These are phyloP conservation scores for Gryon sp. DNA, from an alignment of 1,140 invertebrate genomes.

Conservation along the genomic window DNA sequence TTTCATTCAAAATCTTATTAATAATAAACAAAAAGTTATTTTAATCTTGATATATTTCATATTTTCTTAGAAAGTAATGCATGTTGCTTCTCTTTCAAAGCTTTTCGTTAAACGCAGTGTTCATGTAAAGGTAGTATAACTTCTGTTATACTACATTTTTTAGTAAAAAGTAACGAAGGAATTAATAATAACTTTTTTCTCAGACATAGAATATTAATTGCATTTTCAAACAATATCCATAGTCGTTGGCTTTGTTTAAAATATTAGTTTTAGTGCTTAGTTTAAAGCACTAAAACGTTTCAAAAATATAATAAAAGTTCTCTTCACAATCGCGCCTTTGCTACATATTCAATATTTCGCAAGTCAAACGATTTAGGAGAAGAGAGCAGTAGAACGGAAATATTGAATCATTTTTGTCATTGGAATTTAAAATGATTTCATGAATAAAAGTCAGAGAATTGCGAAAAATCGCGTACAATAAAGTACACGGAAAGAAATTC, in stretches of 20 bases:
- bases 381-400: conserved; percentile 48
- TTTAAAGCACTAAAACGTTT: conserved; percentile 19
- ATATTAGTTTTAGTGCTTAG: too few species aligned
- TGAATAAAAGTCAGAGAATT: conserved; percentile 64
- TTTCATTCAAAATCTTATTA: too few species aligned
- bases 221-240: not conserved
- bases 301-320: conserved; percentile 48
- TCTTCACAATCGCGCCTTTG: conserved; percentile 22
- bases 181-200: too few species aligned
- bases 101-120: too few species aligned
- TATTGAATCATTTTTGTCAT: conserved; percentile 63
- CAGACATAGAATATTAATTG: too few species aligned
- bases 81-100: too few species aligned
- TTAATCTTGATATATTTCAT: too few species aligned
- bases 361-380: conserved; percentile 51
- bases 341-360: conserved; percentile 57
- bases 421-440: conserved; percentile 70
- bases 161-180: too few species aligned
- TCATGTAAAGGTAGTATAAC: too few species aligned
- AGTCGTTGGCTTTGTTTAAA: not conserved
- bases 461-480: conserved; percentile 9
- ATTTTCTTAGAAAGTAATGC: too few species aligned
- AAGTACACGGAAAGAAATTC: not conserved
- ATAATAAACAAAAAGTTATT: too few species aligned
- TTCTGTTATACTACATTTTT: too few species aligned